Percentiles rank a stretch among this genome's conserved stretches.
phyloP scores from a whole-genome alignment of 2,888 invertebrate species.

The Agrotis segetum region DNA sequence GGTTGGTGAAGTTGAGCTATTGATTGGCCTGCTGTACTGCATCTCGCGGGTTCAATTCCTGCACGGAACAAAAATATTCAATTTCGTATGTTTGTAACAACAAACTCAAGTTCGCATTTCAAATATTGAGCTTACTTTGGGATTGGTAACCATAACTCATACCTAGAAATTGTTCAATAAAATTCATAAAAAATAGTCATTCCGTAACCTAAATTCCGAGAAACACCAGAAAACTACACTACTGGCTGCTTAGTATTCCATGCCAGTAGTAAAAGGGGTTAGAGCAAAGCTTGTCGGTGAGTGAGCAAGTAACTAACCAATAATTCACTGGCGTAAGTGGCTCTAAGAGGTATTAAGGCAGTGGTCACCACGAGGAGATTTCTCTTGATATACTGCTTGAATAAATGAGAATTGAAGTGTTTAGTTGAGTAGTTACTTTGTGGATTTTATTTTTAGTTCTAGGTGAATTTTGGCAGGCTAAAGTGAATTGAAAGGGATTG shows the following conservation, averaged over 20 bases:
- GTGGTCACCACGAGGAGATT: slow-evolving; percentile 22
- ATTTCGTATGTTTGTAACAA: no score
- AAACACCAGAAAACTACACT: slow-evolving; percentile 13
- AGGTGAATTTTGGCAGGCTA: no score
- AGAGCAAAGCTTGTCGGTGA: slow-evolving; percentile 41
- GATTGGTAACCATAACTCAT: no score
- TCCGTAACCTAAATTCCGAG: background rate
- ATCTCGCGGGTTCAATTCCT: no score
- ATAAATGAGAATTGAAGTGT: slow-evolving; percentile 8
- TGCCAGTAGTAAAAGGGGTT: slow-evolving; percentile 25
- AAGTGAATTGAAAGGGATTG: no score
- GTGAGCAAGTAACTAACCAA: slow-evolving; percentile 48
- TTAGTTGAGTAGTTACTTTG: background rate
- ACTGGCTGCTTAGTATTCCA: slow-evolving; percentile 50
- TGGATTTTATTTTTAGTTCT: background rate
- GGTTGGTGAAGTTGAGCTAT: no score
- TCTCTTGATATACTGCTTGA: slow-evolving; percentile 8
- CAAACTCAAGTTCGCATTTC: no score
- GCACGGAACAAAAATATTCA: no score
- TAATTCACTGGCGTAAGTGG: slow-evolving; percentile 51
- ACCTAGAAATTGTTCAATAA: background rate
- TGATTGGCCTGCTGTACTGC: no score
- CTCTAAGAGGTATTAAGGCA: slow-evolving; percentile 29
- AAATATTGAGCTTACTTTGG: no score
- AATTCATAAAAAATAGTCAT: background rate